phyloP scores from a whole-genome alignment of 2,797 vertebrate species.

The Oryzias sinensis region DNA sequence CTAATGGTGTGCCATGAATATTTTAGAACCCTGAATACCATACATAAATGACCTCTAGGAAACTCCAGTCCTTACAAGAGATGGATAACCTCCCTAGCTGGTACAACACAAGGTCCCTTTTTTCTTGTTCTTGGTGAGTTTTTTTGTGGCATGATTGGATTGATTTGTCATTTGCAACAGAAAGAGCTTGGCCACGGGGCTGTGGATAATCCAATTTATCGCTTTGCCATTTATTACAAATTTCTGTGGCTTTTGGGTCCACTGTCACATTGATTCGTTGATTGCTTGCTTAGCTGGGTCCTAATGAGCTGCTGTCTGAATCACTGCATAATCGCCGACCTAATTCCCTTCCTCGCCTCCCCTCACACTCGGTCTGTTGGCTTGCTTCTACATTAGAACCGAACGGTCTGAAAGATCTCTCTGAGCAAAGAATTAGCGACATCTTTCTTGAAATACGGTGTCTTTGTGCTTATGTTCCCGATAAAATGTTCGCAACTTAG shows the following conservation, averaged over 20 bases:
- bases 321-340: constrained; percentile 76
- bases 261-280: constrained; percentile 75
- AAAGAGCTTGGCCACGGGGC: constrained; percentile 70
- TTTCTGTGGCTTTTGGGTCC: constrained; percentile 78
- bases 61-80: constrained; percentile 50
- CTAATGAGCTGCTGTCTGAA: constrained; percentile 79
- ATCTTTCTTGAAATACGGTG: constrained; percentile 48
- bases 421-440: constrained; percentile 59
- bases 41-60: constrained; percentile 63
- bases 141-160: constrained; percentile 67
- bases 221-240: constrained; percentile 79
- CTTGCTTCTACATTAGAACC: constrained; percentile 52
- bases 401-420: constrained; percentile 53
- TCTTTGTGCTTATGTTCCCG: constrained; percentile 30
- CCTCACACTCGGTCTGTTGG: constrained; percentile 58
- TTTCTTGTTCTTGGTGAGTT: constrained; percentile 46
- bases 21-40: constrained; percentile 64
- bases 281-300: constrained; percentile 78
- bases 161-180: constrained; percentile 75
- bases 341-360: constrained; percentile 70
- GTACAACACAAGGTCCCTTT: constrained; percentile 28
- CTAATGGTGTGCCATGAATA: constrained; percentile 72
- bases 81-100: constrained; percentile 43
- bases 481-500: constrained; percentile 14
- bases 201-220: constrained; percentile 77